Conservation (phyloP, 2,113 vertebrate genomes). For the Lagopus leucura region DNA sequence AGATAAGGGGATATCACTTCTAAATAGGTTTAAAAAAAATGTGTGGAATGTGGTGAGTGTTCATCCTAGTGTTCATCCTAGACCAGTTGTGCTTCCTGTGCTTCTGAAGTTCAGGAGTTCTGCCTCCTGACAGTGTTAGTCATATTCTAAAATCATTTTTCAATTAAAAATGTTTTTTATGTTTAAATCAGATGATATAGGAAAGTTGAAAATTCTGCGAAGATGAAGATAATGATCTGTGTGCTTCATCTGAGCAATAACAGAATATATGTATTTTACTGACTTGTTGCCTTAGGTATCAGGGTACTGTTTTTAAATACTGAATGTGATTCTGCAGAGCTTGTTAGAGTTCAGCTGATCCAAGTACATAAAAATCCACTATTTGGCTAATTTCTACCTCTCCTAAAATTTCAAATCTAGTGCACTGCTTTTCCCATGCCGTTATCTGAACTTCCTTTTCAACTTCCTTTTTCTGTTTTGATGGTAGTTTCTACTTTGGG, state of each 20-base stretch:
- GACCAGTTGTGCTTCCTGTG: not conserved
- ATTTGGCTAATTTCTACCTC: no score
- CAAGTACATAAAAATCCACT: not conserved
- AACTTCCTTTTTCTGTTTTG: not conserved
- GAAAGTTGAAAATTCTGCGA: not conserved
- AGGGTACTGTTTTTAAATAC: not conserved
- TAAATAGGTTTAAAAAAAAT: not conserved
- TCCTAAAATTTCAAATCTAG: no score
- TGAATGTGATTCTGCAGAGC: not conserved
- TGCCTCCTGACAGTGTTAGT: not conserved
- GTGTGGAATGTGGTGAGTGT: not conserved
- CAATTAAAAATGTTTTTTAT: not conserved
- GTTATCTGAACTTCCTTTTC: no score
- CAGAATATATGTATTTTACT: not conserved
- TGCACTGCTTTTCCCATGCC: no score
- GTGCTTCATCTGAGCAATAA: not conserved
- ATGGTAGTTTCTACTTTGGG: not conserved
- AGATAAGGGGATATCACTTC: not conserved
- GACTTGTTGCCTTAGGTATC: not conserved
- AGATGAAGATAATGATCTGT: not conserved
- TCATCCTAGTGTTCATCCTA: not conserved
- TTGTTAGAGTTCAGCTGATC: not conserved
- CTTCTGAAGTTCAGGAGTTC: not conserved
- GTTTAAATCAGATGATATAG: not conserved
- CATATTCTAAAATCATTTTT: not conserved